Percentiles rank a stretch among this genome's conserved stretches.
Conservation (phyloP, 2,113 vertebrate species). For the Chascanopsetta lugubris region DNA sequence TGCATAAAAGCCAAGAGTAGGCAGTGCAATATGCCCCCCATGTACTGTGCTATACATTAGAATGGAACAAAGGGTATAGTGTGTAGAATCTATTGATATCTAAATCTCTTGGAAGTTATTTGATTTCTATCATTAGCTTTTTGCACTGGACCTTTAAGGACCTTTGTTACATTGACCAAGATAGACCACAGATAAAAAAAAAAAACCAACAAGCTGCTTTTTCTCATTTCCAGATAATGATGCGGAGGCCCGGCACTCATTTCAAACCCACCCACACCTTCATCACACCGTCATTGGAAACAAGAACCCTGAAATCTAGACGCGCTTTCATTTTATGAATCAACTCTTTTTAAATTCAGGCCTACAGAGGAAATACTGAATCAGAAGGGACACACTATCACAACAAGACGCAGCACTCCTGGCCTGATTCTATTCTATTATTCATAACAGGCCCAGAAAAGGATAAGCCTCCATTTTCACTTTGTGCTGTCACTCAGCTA, state of each 20-base stretch:
- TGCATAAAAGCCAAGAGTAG: slow-evolving; percentile 21
- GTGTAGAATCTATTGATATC: too few relatives aligned
- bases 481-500: slow-evolving; percentile 52
- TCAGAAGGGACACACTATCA: slow-evolving; percentile 10
- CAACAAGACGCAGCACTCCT: slow-evolving; percentile 17
- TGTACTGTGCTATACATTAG: too few relatives aligned
- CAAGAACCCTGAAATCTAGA: not conserved
- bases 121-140: too few relatives aligned
- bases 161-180: too few relatives aligned
- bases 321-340: not conserved
- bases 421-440: slow-evolving; percentile 45
- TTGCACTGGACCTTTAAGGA: too few relatives aligned
- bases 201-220: not conserved
- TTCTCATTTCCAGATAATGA: not conserved
- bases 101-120: too few relatives aligned
- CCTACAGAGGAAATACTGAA: not conserved
- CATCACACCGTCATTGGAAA: not conserved
- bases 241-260: not conserved
- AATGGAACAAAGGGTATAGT: too few relatives aligned
- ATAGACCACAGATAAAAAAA: too few relatives aligned
- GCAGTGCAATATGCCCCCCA: too few relatives aligned
- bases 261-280: not conserved
- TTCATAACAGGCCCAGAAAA: slow-evolving; percentile 50
- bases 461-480: slow-evolving; percentile 25
- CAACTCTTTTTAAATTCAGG: not conserved